phyloP scores from a whole-genome alignment of 2,797 vertebrate genomes.

The Tokudaia tokunoshimensis region DNA sequence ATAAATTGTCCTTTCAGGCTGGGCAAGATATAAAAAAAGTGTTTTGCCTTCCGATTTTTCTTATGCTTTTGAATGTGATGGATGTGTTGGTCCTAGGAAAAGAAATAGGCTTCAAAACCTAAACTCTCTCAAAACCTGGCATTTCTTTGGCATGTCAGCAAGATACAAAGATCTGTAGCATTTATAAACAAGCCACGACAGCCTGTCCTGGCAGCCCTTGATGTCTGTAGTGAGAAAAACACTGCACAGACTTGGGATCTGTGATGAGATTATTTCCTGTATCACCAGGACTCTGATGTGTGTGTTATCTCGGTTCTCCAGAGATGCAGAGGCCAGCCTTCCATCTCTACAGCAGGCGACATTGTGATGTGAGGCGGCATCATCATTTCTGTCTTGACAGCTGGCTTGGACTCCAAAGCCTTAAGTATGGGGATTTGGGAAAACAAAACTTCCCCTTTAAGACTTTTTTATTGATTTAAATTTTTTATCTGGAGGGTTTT shows the following conservation, averaged over 20 bases:
- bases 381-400: background rate
- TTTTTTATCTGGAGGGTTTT: background rate
- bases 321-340: accelerated
- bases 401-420: accelerated
- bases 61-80: background rate
- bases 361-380: accelerated
- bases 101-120: slow-evolving; percentile 16
- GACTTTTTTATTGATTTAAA: background rate
- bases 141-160: background rate
- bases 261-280: background rate
- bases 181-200: slow-evolving; percentile 28
- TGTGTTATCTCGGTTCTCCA: background rate
- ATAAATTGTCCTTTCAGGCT: background rate
- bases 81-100: background rate
- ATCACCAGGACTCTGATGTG: background rate
- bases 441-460: background rate
- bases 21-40: background rate
- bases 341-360: background rate
- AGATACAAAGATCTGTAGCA: background rate
- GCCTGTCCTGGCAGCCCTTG: background rate
- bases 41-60: background rate
- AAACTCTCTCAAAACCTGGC: background rate
- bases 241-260: background rate
- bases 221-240: slow-evolving; percentile 2
- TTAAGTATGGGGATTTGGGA: background rate